Base-by-base conservation (phyloP, 2,797 vertebrate species). In the Cuniculus paca region DNA sequence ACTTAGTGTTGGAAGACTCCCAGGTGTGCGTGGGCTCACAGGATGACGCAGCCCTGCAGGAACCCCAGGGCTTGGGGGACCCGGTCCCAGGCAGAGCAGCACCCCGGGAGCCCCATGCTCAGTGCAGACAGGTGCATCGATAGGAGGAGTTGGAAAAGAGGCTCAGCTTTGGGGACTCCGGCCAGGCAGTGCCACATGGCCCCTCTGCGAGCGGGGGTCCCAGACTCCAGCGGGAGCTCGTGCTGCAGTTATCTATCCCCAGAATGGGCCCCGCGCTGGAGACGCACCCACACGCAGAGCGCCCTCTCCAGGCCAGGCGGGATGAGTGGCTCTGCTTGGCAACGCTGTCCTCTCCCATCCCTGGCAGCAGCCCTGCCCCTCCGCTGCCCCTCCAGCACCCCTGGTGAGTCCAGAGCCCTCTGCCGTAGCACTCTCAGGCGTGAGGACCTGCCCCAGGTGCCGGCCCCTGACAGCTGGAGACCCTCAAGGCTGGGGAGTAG, bases 201-300 rank as follows among this genome's bases (percentile, higher is more conserved):
- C 9, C 3, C 11, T n/a, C 48, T 12, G 3, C 0, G 36, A 6
- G 22, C 28, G 2, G 16, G 22, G 48, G 4, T 11, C 7, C 1
- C 14, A 58, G 2, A 1, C 28, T 34, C 2, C 1, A 1, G 0
- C 1, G 0, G 19, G 5, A 3, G 16, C 7, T 1, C 8, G 5
- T 13, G 11, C 1, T 4, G 24, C 26, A 12, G 4, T 1, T 1
- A 0, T 3, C 54, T 13, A 1, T 6, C 17, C 26, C 10, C 6
- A 48, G 16, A 20, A 16, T 0, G 39, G 1, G 24, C n/a, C 17
- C 50, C n/a, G 16, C 2, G 14, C 63, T n/a, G 34, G 65, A 70
- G 5, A 72, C 11, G 19, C 20, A 2, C 24, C 2, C 14, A 3
- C 28, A 12, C 4, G 17, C 61, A 5, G 14, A 61, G 31, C 2